These are phyloP conservation scores for Mus minutoides DNA, from an alignment of 2,797 vertebrate species.

Conservation along the genomic window DNA sequence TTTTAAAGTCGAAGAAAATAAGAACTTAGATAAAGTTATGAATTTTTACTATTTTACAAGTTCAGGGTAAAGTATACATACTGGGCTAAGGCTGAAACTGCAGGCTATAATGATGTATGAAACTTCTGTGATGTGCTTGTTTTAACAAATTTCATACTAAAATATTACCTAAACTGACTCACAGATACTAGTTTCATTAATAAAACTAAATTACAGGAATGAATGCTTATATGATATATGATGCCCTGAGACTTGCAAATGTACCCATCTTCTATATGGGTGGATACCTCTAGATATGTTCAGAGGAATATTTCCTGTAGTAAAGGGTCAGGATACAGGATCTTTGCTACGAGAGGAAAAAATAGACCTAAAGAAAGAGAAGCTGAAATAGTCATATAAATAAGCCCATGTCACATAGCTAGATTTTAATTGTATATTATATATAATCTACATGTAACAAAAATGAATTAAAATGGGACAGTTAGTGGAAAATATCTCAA, in stretches of 20 bases:
- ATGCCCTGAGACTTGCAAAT: not conserved
- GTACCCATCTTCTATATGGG: not conserved
- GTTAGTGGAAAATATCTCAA: not conserved
- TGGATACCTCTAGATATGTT: not conserved
- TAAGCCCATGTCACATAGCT: not conserved
- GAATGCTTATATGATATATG: not conserved
- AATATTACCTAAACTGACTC: slow-evolving; percentile 9
- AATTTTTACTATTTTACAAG: not conserved
- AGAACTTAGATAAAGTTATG: slow-evolving; percentile 6
- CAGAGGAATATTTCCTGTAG: not conserved
- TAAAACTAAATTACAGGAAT: not conserved
- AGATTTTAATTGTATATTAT: slow-evolving; percentile 5
- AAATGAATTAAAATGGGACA: not conserved
- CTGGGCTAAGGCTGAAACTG: not conserved
- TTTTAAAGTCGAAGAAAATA: slow-evolving; percentile 13
- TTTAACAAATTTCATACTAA: not conserved
- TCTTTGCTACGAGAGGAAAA: not conserved
- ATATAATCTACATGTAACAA: not conserved
- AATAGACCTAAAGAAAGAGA: not conserved
- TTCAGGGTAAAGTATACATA: slow-evolving; percentile 1
- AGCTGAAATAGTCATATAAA: slow-evolving; percentile 22
- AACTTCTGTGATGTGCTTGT: not conserved
- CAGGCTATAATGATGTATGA: not conserved
- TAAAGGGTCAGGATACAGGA: slow-evolving; percentile 13
- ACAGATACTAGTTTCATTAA: slow-evolving; percentile 34